phyloP scores from a whole-genome alignment of 2,888 invertebrate genomes.

The Monochamus alternatus region DNA sequence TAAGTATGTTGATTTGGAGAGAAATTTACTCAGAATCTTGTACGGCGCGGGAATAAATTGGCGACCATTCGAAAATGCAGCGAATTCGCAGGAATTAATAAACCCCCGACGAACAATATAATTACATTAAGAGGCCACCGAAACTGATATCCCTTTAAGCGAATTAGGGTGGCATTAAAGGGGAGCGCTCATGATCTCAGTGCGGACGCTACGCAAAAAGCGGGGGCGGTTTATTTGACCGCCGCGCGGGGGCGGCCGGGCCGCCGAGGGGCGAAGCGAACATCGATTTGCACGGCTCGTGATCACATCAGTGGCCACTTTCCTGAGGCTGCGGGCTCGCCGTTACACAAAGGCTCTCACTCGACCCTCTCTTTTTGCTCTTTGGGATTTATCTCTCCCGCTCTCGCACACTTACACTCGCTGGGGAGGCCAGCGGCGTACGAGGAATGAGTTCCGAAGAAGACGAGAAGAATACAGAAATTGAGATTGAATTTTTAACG shows the following conservation, averaged over 20 bases:
- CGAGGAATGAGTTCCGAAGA: background rate
- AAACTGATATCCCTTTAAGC: slow-evolving; percentile 56
- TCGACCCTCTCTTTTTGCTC: slow-evolving; percentile 43
- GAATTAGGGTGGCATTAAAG: slow-evolving; percentile 59
- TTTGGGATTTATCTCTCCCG: slow-evolving; percentile 36
- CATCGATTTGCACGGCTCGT: slow-evolving; percentile 70
- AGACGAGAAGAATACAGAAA: too few species aligned
- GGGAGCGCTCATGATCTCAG: slow-evolving; percentile 54
- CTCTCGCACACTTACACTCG: slow-evolving; percentile 35
- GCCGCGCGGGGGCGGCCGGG: slow-evolving; percentile 36
- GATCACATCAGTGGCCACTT: slow-evolving; percentile 70
- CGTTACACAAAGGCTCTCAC: slow-evolving; percentile 64
- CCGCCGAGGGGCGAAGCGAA: slow-evolving; percentile 66
- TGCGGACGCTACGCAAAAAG: slow-evolving; percentile 58
- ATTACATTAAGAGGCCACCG: slow-evolving; percentile 38
- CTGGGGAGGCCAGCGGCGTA: slow-evolving; percentile 2
- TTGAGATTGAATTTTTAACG: too few species aligned
- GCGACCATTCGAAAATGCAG: background rate
- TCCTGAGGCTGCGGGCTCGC: slow-evolving; percentile 65
- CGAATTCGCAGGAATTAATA: slow-evolving; percentile 9
- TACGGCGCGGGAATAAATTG: too few species aligned
- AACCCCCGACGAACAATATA: slow-evolving; percentile 1
- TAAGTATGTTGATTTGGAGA: too few species aligned
- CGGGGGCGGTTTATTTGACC: slow-evolving; percentile 57
- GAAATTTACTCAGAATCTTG: too few species aligned